phyloP scores from a whole-genome alignment of 2,797 vertebrate genomes.

The Phalloptychus januarius region DNA sequence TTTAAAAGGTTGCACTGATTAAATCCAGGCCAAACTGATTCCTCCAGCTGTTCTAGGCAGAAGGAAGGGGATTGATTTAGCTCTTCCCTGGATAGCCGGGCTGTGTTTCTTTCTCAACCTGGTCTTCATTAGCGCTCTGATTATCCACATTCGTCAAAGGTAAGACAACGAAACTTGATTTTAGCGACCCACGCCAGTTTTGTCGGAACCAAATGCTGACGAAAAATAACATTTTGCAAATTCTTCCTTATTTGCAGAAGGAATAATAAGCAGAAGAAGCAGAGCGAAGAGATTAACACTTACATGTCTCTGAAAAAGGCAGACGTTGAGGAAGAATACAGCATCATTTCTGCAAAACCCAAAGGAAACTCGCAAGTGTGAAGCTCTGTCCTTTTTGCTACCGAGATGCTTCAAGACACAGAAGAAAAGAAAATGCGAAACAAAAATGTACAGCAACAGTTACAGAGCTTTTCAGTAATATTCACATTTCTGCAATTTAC shows the following conservation, averaged over 20 bases:
- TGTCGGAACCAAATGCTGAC: not conserved
- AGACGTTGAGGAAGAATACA: slow-evolving; percentile 21
- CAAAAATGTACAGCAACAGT: not conserved
- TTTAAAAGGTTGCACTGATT: not conserved
- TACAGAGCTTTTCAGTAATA: not conserved
- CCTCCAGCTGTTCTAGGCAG: not conserved
- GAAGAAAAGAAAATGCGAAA: not conserved
- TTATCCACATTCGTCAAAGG: slow-evolving; percentile 17
- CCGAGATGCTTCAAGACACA: not conserved
- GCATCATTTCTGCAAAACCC: slow-evolving; percentile 6
- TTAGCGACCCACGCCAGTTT: not conserved
- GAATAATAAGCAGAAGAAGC: not conserved
- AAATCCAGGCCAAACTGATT: not conserved
- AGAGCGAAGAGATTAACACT: not conserved
- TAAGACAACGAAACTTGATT: slow-evolving; percentile 6
- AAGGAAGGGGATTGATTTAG: not conserved
- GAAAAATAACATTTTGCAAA: no score
- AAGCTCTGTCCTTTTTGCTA: not conserved
- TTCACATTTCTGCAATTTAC: not conserved
- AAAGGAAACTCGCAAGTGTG: not conserved
- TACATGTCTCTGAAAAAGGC: slow-evolving; percentile 21
- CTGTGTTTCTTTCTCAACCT: slow-evolving; percentile 38
- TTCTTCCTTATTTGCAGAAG: not conserved
- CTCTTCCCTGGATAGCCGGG: slow-evolving; percentile 24
- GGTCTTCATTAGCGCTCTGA: slow-evolving; percentile 17